These are phyloP conservation scores for Karalla daura DNA, from an alignment of 2,797 vertebrate species.

Conservation along the genomic window DNA sequence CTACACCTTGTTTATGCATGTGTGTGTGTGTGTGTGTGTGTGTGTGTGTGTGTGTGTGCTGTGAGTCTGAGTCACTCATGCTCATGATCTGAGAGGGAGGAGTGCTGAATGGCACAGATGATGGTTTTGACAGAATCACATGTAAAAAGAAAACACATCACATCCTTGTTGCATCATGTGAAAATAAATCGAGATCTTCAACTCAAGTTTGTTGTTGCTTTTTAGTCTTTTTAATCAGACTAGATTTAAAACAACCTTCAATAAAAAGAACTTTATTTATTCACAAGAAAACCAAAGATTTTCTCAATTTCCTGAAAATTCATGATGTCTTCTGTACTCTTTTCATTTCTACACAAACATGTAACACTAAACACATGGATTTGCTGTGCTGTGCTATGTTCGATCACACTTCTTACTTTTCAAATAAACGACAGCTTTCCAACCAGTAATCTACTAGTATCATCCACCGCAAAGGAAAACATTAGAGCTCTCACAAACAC, in stretches of 20 bases:
- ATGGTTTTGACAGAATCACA: not conserved
- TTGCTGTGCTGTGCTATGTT: slow-evolving; percentile 24
- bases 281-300: slow-evolving; percentile 57
- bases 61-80: too few species aligned
- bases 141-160: not conserved
- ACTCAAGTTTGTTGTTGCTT: not conserved
- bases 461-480: slow-evolving; percentile 40
- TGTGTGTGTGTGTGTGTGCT: too few species aligned
- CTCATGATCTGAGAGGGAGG: too few species aligned
- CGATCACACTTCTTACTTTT: slow-evolving; percentile 28
- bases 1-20: too few species aligned
- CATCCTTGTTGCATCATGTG: not conserved
- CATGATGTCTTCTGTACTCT: slow-evolving; percentile 16
- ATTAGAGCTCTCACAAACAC: slow-evolving; percentile 10
- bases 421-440: slow-evolving; percentile 31
- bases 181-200: not conserved
- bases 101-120: not conserved
- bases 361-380: slow-evolving; percentile 7
- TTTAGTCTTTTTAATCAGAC: not conserved
- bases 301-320: slow-evolving; percentile 46
- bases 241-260: slow-evolving; percentile 11
- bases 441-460: slow-evolving; percentile 36
- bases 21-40: not conserved
- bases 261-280: slow-evolving; percentile 69
- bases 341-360: slow-evolving; percentile 45